Evolutionary conservation across 2,113 vertebrate genomes (phyloP).

Genomic region (Amblyopsis rosae): DNA sequence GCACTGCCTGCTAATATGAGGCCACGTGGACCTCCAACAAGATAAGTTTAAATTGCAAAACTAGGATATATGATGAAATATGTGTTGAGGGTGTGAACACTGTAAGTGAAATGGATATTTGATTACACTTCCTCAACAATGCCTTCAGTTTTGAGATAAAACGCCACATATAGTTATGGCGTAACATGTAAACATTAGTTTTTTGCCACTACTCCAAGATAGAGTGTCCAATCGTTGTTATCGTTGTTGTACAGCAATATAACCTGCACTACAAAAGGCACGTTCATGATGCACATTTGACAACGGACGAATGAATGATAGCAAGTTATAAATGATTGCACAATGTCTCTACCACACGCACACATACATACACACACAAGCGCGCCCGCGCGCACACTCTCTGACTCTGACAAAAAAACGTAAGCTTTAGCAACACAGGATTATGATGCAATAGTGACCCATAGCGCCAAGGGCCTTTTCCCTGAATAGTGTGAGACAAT

Average conservation of each 20-base stretch:
- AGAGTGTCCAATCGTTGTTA: conserved; percentile 15
- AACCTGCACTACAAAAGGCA: too few species aligned
- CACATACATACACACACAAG: conserved; percentile 27
- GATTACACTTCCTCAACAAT: neutral
- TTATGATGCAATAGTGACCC: conserved; percentile 40
- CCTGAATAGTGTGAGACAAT: conserved; percentile 36
- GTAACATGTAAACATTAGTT: neutral
- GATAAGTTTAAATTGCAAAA: neutral
- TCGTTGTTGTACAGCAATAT: neutral
- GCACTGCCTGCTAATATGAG: conserved; percentile 22
- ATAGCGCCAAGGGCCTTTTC: conserved; percentile 32
- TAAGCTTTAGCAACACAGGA: conserved; percentile 22
- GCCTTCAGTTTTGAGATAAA: neutral
- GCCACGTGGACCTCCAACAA: conserved; percentile 11
- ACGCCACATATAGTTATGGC: neutral
- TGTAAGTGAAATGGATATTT: neutral
- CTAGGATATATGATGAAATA: neutral
- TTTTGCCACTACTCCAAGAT: neutral
- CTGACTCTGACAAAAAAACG: conserved; percentile 24
- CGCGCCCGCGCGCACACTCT: neutral
- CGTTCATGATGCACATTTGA: conserved; percentile 17
- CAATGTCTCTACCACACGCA: neutral
- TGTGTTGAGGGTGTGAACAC: conserved; percentile 16
- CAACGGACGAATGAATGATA: conserved; percentile 8
- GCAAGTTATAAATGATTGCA: too few species aligned